Conservation (phyloP, 2,888 invertebrate genomes). For the Tricholauxania praeusta region DNA sequence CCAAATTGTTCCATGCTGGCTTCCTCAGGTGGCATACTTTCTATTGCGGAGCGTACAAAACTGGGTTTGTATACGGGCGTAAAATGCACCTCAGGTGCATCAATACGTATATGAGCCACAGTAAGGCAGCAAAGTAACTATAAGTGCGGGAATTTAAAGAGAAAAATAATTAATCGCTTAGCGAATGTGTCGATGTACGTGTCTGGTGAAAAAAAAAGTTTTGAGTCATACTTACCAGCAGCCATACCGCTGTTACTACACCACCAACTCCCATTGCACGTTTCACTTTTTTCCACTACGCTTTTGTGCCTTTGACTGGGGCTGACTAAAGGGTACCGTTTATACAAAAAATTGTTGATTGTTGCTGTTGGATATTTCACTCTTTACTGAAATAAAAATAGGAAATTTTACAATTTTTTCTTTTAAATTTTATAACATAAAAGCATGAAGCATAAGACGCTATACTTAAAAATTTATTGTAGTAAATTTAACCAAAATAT, state of each 20-base stretch:
- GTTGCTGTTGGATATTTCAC: conserved; percentile 14
- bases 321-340: too few relatives aligned
- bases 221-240: conserved; percentile 47
- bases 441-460: background rate
- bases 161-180: background rate
- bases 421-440: background rate
- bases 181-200: background rate
- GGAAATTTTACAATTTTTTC: background rate
- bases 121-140: conserved; percentile 40
- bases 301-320: background rate
- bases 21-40: conserved; percentile 58
- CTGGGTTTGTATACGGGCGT: conserved; percentile 52
- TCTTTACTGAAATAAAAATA: conserved; percentile 14
- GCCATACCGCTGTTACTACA: conserved; percentile 35
- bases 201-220: background rate
- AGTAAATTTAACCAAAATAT: too few relatives aligned
- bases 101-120: conserved; percentile 58
- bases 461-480: too few relatives aligned
- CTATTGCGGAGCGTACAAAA: conserved; percentile 65
- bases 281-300: conserved; percentile 4
- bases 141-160: conserved; percentile 3
- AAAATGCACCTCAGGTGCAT: conserved; percentile 56
- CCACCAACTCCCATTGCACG: conserved; percentile 42
- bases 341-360: conserved; percentile 22
- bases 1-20: conserved; percentile 47